These are phyloP conservation scores for Pseudorhombus dupliciocellatus DNA, from an alignment of 2,113 vertebrate genomes.

Conservation along the genomic window DNA sequence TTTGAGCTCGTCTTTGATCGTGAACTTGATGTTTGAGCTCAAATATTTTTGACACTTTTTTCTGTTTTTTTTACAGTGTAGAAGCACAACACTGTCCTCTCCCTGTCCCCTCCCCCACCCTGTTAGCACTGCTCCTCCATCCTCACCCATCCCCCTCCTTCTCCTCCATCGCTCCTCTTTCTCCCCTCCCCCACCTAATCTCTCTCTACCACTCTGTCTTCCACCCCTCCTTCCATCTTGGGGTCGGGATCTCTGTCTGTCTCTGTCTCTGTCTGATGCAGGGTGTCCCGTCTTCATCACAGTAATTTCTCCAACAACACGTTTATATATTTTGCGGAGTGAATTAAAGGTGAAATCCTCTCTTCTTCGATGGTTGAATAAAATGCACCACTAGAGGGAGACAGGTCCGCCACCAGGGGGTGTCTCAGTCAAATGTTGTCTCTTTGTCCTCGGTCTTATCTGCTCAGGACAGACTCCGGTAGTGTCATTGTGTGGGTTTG, in stretches of 20 bases:
- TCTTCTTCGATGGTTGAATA: no score
- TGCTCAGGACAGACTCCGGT: conserved; percentile 2
- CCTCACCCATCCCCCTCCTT: conserved; percentile 29
- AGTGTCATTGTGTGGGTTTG: not conserved
- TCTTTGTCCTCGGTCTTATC: conserved; percentile 34
- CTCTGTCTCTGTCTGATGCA: conserved; percentile 2
- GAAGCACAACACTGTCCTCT: not conserved
- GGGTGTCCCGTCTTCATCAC: not conserved
- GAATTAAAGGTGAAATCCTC: no score
- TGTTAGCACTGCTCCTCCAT: conserved; percentile 26
- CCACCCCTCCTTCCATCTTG: not conserved
- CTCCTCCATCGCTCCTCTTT: conserved; percentile 3
- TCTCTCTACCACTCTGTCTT: conserved; percentile 5
- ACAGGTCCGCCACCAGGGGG: no score
- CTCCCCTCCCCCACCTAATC: conserved; percentile 2
- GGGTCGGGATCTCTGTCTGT: not conserved
- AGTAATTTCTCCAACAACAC: not conserved
- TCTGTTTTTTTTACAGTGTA: conserved; percentile 11
- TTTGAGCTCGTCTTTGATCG: no score
- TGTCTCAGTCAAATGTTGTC: not conserved
- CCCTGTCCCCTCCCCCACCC: conserved; percentile 43
- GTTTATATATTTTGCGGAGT: no score
- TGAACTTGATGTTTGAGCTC: no score
- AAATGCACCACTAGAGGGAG: no score
- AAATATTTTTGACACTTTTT: no score